phyloP scores from a whole-genome alignment of 2,888 invertebrate species.

The Holacanthella duospinosa region DNA sequence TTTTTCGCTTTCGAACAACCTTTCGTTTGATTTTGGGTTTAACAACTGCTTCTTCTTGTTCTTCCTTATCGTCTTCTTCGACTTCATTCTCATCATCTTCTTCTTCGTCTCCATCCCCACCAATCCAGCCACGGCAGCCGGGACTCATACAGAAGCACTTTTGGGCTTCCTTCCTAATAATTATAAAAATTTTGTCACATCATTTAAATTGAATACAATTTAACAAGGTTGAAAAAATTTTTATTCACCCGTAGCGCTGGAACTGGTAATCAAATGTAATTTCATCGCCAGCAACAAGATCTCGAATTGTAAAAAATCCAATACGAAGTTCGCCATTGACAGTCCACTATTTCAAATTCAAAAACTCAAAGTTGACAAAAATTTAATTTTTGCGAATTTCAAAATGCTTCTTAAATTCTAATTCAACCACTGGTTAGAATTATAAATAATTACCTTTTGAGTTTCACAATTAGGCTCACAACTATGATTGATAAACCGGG shows the following conservation, averaged over 20 bases:
- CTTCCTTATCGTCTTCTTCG: constrained; percentile 40
- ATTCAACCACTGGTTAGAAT: no score
- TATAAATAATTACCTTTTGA: constrained; percentile 57
- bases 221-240: neutral
- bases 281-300: constrained; percentile 78
- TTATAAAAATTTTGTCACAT: neutral
- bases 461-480: constrained; percentile 98
- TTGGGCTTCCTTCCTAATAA: constrained; percentile 78
- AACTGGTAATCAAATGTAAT: constrained; percentile 98
- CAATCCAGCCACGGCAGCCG: constrained; percentile 91
- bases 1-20: constrained; percentile 43
- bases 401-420: neutral
- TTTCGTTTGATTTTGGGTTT: constrained; percentile 37
- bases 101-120: constrained; percentile 66
- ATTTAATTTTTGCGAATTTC: neutral
- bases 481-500: constrained; percentile 96
- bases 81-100: constrained; percentile 41
- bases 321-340: constrained; percentile 85
- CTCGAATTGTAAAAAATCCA: constrained; percentile 86
- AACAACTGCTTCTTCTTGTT: constrained; percentile 37
- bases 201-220: neutral
- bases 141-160: constrained; percentile 84
- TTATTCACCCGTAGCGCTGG: constrained; percentile 77
- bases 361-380: neutral
- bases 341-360: constrained; percentile 54